Evolutionary conservation across 2,888 invertebrate genomes (phyloP), one percentile per base, ranked within the genome.

Genomic region (Brachylomia viminalis): DNA sequence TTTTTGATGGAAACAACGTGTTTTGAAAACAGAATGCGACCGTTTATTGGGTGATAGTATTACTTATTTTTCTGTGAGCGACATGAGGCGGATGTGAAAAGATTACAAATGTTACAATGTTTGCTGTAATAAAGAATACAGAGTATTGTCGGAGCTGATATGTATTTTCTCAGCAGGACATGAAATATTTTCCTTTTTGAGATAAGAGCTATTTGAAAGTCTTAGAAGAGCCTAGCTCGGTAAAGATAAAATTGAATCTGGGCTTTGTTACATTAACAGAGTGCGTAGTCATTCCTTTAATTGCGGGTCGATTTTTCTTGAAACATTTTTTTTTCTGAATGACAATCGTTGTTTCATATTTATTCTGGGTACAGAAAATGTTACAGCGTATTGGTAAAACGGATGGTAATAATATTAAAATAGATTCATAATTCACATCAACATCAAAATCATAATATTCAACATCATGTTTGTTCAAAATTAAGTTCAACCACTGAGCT

Each of bases 401-500:
- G 33, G 30, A 23, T 17, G 58, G 66, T 67, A 49, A 70, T 64
- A 82, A 82, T 80, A 80, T 80, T 54, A 67, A 59, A 75, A 67
- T 38, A 68, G 64, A 33, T 38, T 45, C 58, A 83, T 74, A 83
- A 58, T 69, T 74, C 47, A 74, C 56, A 74, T n/a, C n/a, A n/a
- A n/a, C n/a, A n/a, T n/a, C n/a, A n/a, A n/a, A n/a, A n/a, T n/a
- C n/a, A n/a, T n/a, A n/a, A n/a, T n/a, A n/a, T n/a, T n/a, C n/a
- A n/a, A n/a, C n/a, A n/a, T 86, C 69, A 74, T 67, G 84, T 71
- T 79, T 54, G 64, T 79, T 72, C 86, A 67, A 58, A 78, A 86
- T 83, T 70, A 72, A 69, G 66, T 56, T 77, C 61, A 65, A 66
- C 84, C 84, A 75, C 72, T 52, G 62, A 69, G 17, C 65, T 73